Evolutionary conservation across 2,888 invertebrate species (phyloP).

Genomic region (Chrysolina oricalcia): DNA sequence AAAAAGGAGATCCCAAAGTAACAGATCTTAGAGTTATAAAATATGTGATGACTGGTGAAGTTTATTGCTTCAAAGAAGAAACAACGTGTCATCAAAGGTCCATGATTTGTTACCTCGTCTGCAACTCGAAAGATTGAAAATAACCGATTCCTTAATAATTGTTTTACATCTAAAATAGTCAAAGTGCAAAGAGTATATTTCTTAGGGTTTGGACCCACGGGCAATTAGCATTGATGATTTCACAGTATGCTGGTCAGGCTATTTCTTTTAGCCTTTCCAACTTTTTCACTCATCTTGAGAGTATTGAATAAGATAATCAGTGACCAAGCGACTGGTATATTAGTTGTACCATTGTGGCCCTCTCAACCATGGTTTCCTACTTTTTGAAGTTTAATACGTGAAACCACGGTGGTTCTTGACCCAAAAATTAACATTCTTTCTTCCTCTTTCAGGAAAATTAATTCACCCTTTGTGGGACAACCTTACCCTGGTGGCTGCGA

Average conservation of each 20-base stretch:
- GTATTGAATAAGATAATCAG: too few relatives aligned
- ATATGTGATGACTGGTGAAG: slow-evolving; percentile 23
- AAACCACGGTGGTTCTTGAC: too few relatives aligned
- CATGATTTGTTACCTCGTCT: neutral
- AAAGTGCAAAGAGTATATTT: slow-evolving; percentile 4
- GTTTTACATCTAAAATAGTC: too few relatives aligned
- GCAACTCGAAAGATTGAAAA: neutral
- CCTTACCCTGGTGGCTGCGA: slow-evolving; percentile 23
- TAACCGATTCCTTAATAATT: too few relatives aligned
- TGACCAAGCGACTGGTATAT: too few relatives aligned
- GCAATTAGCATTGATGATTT: neutral
- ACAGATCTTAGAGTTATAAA: slow-evolving; percentile 31
- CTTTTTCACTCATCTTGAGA: too few relatives aligned
- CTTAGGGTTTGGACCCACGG: slow-evolving; percentile 1
- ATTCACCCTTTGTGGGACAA: neutral
- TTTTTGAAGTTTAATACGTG: too few relatives aligned
- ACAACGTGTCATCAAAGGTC: neutral
- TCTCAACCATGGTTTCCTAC: too few relatives aligned
- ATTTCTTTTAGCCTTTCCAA: too few relatives aligned
- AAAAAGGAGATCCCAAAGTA: slow-evolving; percentile 35
- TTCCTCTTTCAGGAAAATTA: too few relatives aligned
- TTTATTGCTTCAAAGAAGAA: slow-evolving; percentile 15
- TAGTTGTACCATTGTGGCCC: too few relatives aligned
- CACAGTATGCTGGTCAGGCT: too few relatives aligned
- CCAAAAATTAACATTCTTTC: neutral